phyloP scores from a whole-genome alignment of 2,888 invertebrate species.

The Drosophila nigritarsus region DNA sequence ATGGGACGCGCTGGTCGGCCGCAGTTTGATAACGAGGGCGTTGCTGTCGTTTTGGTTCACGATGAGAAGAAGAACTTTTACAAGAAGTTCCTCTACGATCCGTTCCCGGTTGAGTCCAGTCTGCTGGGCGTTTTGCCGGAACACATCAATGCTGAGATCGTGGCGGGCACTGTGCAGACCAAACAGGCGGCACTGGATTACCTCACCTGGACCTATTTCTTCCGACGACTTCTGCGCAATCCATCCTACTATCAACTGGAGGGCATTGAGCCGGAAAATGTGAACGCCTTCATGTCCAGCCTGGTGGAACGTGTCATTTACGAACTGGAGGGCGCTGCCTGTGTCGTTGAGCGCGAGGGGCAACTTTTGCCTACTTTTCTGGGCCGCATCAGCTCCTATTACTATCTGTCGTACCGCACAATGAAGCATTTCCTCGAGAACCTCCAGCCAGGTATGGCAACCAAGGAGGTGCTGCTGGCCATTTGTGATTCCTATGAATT shows the following conservation, averaged over 20 bases:
- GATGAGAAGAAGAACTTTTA: slow-evolving; percentile 99
- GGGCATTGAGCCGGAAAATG: slow-evolving; percentile 88
- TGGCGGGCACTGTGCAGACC: slow-evolving; percentile 96
- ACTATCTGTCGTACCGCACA: slow-evolving; percentile 97
- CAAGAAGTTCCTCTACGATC: slow-evolving; percentile 99
- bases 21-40: slow-evolving; percentile 97
- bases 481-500: slow-evolving; percentile 95
- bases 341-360: slow-evolving; percentile 90
- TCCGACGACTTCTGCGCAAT: slow-evolving; percentile 95
- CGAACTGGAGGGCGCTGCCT: slow-evolving; percentile 90
- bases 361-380: slow-evolving; percentile 88
- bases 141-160: slow-evolving; percentile 98
- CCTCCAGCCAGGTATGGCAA: slow-evolving; percentile 88
- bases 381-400: slow-evolving; percentile 97
- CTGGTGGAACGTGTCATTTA: slow-evolving; percentile 92
- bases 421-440: slow-evolving; percentile 92
- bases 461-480: slow-evolving; percentile 91
- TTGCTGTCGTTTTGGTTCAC: slow-evolving; percentile 95
- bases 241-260: slow-evolving; percentile 95
- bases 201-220: slow-evolving; percentile 99
- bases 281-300: slow-evolving; percentile 91
- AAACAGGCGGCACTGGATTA: slow-evolving; percentile 98
- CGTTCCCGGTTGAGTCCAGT: slow-evolving; percentile 99
- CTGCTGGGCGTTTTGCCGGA: slow-evolving; percentile 95
- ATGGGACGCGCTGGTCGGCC: slow-evolving; percentile 99